A percentile compares a stretch with the other conserved stretches of the same genome.
phyloP scores from a whole-genome alignment of 1,140 invertebrate genomes.

The Caenorhabditis remanei region DNA sequence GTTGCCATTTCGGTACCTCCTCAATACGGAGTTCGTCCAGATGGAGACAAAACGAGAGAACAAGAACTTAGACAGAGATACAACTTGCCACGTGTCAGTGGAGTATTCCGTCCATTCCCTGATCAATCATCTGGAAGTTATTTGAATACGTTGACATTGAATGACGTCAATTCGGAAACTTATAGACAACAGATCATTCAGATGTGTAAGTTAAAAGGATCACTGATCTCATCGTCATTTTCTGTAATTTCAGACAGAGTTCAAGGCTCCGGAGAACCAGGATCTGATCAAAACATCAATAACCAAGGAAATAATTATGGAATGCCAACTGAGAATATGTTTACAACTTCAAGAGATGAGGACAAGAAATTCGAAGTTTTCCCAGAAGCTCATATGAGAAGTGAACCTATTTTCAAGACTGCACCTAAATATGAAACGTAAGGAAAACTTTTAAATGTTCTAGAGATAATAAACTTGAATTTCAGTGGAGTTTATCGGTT shows the following conservation, averaged over 20 bases:
- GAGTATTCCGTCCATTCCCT: slow-evolving; percentile 76
- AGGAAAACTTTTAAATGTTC: neutral
- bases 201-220: slow-evolving; percentile 66
- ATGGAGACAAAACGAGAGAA: slow-evolving; percentile 77
- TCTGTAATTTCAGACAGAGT: slow-evolving; percentile 68
- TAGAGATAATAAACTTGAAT: neutral
- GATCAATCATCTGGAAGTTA: slow-evolving; percentile 72
- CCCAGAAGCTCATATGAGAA: slow-evolving; percentile 73
- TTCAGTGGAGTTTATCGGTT: slow-evolving; percentile 67
- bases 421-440: slow-evolving; percentile 65
- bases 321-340: slow-evolving; percentile 77
- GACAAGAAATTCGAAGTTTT: slow-evolving; percentile 78
- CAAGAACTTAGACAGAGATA: slow-evolving; percentile 70
- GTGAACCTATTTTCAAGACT: slow-evolving; percentile 75
- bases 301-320: slow-evolving; percentile 69
- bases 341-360: slow-evolving; percentile 75
- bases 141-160: slow-evolving; percentile 70
- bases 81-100: slow-evolving; percentile 73
- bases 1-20: slow-evolving; percentile 74
- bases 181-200: slow-evolving; percentile 76
- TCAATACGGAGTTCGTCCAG: slow-evolving; percentile 77
- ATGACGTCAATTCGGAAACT: slow-evolving; percentile 75
- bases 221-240: neutral
- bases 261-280: slow-evolving; percentile 71
- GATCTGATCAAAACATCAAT: slow-evolving; percentile 65